These are phyloP conservation scores for Stercorarius parasiticus DNA, from an alignment of 2,113 vertebrate species.

Conservation along the genomic window DNA sequence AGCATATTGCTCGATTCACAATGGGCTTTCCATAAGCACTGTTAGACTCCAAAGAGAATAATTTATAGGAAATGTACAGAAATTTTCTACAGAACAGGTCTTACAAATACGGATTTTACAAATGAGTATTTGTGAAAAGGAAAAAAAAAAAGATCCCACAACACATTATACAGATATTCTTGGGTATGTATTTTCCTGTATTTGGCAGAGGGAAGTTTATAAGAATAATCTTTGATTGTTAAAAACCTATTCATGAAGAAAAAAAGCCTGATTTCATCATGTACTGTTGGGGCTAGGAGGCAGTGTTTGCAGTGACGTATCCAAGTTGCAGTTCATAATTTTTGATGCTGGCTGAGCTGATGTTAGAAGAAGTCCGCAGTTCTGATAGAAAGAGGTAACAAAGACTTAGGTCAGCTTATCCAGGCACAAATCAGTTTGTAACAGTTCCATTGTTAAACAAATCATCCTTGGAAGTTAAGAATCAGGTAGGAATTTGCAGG, in stretches of 20 bases:
- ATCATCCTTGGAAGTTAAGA: not conserved
- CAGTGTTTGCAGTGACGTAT: not conserved
- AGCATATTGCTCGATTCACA: not conserved
- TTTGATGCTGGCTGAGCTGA: not conserved
- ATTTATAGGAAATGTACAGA: not conserved
- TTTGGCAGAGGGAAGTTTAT: not conserved
- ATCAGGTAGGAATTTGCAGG: conserved; percentile 4
- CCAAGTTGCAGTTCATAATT: not conserved
- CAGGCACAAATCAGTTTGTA: not conserved
- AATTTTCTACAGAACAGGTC: not conserved
- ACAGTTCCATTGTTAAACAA: not conserved
- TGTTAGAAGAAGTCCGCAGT: not conserved
- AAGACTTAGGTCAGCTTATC: not conserved
- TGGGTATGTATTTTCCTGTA: not conserved
- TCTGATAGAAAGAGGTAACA: not conserved
- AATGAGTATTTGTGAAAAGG: not conserved
- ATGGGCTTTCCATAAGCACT: not conserved
- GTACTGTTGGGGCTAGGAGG: not conserved
- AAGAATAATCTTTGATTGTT: not conserved
- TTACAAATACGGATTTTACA: not conserved
- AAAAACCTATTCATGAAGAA: not conserved
- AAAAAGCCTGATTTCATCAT: not conserved
- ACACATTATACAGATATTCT: not conserved
- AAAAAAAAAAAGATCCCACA: not conserved
- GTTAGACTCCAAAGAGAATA: not conserved